Base-by-base conservation (phyloP, 1,140 invertebrate species). In the Mizuhopecten yessoensis region DNA sequence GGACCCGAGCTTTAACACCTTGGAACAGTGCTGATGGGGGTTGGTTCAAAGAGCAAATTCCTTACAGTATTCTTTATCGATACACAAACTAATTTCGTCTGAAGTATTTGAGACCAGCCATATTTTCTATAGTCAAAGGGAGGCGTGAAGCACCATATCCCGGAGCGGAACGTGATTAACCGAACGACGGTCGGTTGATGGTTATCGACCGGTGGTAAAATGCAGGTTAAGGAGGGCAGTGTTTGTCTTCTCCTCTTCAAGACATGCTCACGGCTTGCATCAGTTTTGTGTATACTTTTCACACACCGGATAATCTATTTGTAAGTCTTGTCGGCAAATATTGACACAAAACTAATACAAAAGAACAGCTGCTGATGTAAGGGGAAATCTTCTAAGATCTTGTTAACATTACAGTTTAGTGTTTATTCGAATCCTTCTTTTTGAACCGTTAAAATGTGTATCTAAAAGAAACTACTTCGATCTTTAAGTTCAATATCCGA, bases 111-210 rank as follows among this genome's bases (percentile, higher is more conserved):
- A 75, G 23, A 75, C 57, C 57, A 75, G 57, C 57, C 57, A 29
- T 75, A 75, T 29, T 75, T 75, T 29, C 23, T 75, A 75, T 29
- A 75, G 57, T 75, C 57, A 75, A 75, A 75, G n/a, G 29, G 57
- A 75, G 57, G 57, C 57, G 57, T 75, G 57, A 75, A 75, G 57
- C 57, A 75, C 57, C 29, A 75, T 75, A 29, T 75, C 57, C 57
- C n/a, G 57, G 57, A 75, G 57, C 57, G 57, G 57, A 75, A 75
- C 57, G 23, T 75, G 57, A 75, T 75, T 75, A 75, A n/a, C 57
- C 57, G 57, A 23, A 75, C 57, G 57, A 75, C 57, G 57, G 57
- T 75, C n/a, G 23, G 57, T 75, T n/a, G 57, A 75, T 75, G 57
- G 23, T 29, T 75, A 75, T 75, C 57, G 57, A 75, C 57, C 57